Base-by-base conservation (phyloP, 2,113 vertebrate genomes). In the Callocephalon fimbriatum region DNA sequence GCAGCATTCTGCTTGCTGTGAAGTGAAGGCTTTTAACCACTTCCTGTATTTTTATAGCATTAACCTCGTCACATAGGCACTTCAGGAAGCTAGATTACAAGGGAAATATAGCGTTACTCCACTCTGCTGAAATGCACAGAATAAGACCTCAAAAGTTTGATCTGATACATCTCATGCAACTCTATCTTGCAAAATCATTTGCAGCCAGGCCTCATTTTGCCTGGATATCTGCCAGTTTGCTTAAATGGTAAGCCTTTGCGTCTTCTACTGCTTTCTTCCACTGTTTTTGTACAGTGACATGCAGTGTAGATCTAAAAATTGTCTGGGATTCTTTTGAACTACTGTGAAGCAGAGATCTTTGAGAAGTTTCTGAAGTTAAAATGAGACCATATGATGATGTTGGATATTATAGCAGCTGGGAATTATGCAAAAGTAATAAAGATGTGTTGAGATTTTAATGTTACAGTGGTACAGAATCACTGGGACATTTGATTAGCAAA, bases 11-110 rank as follows among this genome's bases (percentile, higher is more conserved):
- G n/a, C 2, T 1, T 66, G 11, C 9, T 89, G 26, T 51, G 70
- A 47, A 96, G 44, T 0, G 2, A 66, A 42, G 29, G 6, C 13
- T 63, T 82, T 91, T 72, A 84, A 89, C 72, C 81, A 76, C 74
- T 97, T 97, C 90, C 90, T 94, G 47, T 68, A 45, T 42, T 56
- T 73, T 87, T 50, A 26, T 37, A 80, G 15, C 19, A 76, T 29
- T n/a, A 66, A 14, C 22, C 6, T 70, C 3, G 1, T 74, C 44
- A 47, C 31, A 87, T 3, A 68, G 22, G 17, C 40, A 32, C 15
- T 75, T 78, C 81, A 94, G 70, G 31, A 93, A 87, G 61, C 19
- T 44, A 77, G 13, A 37, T 13, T 67, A 50, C n/a, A 87, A 50
- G n/a, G 18, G 54, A 81, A 84, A 74, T 51, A 31, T 3, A 20